Evolutionary conservation across 2,113 vertebrate species (phyloP).

Genomic region (Vidua macroura): DNA sequence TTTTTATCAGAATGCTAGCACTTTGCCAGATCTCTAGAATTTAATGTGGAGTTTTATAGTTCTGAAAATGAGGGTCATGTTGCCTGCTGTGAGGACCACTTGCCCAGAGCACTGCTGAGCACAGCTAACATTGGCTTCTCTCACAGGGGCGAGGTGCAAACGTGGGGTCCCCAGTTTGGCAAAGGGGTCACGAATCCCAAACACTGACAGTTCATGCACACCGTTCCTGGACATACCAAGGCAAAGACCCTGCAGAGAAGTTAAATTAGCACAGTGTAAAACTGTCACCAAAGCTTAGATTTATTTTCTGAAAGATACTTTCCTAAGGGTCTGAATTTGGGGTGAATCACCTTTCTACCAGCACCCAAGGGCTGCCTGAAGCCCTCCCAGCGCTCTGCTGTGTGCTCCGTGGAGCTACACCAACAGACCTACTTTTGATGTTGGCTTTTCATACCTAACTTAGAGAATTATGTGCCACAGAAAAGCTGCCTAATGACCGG

Average conservation of each 20-base stretch:
- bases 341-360: not conserved
- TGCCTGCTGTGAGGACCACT: not conserved
- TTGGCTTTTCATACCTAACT: not conserved
- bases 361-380: not conserved
- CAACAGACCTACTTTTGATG: not conserved
- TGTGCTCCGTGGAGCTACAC: not conserved
- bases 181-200: slow-evolving; percentile 16
- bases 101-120: not conserved
- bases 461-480: not conserved
- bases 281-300: not conserved
- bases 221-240: not conserved
- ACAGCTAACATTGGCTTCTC: fast-evolving
- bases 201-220: not conserved
- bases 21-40: not conserved
- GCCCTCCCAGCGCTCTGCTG: not conserved
- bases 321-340: not conserved
- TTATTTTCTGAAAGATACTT: not conserved
- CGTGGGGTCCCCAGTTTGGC: not conserved
- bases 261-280: not conserved
- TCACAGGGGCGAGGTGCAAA: fast-evolving
- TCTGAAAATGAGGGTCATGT: not conserved
- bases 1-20: not conserved
- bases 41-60: not conserved
- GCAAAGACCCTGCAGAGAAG: not conserved
- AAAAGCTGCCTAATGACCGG: not conserved